A percentile compares a stretch with the other conserved stretches of the same genome.
These are phyloP conservation scores for Oophaga sylvatica DNA, from an alignment of 2,797 vertebrate species.

Conservation along the genomic window DNA sequence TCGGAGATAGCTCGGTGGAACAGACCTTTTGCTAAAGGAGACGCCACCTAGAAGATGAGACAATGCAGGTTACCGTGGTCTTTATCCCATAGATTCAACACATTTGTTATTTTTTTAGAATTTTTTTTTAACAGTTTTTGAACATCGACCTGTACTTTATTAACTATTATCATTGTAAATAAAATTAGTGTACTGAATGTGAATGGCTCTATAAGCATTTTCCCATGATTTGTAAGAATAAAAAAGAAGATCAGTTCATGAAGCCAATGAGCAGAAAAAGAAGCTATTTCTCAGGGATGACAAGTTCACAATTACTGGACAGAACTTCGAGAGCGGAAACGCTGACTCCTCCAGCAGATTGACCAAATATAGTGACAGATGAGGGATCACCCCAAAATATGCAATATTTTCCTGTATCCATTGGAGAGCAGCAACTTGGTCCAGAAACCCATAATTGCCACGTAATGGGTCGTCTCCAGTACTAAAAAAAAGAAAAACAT, in stretches of 20 bases:
- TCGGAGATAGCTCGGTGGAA: constrained; percentile 69
- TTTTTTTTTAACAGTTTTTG: too few species aligned
- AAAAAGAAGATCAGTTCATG: neutral
- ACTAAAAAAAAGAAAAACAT: constrained; percentile 65
- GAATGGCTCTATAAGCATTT: too few species aligned
- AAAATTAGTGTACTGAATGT: neutral
- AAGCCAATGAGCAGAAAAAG: neutral
- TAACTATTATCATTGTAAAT: too few species aligned
- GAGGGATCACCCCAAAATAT: constrained; percentile 74
- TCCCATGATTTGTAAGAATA: neutral
- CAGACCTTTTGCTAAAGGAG: constrained; percentile 66
- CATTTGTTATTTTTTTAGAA: neutral
- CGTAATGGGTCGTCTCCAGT: constrained; percentile 76
- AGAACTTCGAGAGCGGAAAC: constrained; percentile 67
- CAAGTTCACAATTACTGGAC: neutral
- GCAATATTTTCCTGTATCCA: constrained; percentile 83
- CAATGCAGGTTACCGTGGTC: neutral
- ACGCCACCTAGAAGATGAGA: constrained; percentile 52
- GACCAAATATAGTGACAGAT: constrained; percentile 79
- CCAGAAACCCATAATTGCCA: constrained; percentile 84
- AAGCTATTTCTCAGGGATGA: too few species aligned
- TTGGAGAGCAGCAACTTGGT: constrained; percentile 79
- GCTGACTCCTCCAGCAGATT: constrained; percentile 79
- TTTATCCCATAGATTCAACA: neutral
- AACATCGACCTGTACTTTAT: too few species aligned